These are phyloP conservation scores for Araneus ventricosus DNA, from an alignment of 1,140 invertebrate genomes.

Conservation along the genomic window DNA sequence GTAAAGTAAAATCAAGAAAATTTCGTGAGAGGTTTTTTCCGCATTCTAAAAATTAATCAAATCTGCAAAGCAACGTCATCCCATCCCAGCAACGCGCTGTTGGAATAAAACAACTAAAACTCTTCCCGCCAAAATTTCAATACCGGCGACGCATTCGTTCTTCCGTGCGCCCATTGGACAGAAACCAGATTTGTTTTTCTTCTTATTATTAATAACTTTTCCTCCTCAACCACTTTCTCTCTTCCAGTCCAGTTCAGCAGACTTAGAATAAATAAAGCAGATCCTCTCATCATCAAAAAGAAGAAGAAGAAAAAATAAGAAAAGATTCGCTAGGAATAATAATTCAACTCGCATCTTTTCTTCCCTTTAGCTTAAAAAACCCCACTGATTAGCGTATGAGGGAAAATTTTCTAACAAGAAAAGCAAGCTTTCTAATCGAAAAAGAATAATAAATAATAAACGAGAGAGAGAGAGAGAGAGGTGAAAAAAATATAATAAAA, in stretches of 20 bases:
- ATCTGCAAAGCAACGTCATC: neutral
- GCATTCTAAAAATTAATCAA: neutral
- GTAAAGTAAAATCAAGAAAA: no score
- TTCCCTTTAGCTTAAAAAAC: neutral
- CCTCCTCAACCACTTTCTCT: conserved; percentile 15
- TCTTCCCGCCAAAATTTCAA: conserved; percentile 24
- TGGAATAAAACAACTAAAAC: neutral
- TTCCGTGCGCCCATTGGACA: neutral
- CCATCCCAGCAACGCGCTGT: neutral
- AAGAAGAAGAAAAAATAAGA: neutral
- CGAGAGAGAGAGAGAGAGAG: neutral
- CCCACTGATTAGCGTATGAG: conserved; percentile 21
- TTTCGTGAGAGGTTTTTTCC: no score
- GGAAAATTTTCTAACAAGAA: conserved; percentile 14
- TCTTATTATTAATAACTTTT: neutral
- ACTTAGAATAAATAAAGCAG: conserved; percentile 15
- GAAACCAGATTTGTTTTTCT: neutral
- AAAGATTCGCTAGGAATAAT: neutral
- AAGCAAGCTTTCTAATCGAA: conserved; percentile 28
- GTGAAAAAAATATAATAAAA: neutral
- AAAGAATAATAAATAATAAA: conserved; percentile 8
- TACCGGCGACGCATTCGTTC: neutral
- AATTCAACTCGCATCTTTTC: conserved; percentile 14
- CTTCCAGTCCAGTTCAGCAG: neutral
- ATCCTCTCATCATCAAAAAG: neutral